Conservation (phyloP, 1,140 invertebrate genomes). For the Bombus fervidus region DNA sequence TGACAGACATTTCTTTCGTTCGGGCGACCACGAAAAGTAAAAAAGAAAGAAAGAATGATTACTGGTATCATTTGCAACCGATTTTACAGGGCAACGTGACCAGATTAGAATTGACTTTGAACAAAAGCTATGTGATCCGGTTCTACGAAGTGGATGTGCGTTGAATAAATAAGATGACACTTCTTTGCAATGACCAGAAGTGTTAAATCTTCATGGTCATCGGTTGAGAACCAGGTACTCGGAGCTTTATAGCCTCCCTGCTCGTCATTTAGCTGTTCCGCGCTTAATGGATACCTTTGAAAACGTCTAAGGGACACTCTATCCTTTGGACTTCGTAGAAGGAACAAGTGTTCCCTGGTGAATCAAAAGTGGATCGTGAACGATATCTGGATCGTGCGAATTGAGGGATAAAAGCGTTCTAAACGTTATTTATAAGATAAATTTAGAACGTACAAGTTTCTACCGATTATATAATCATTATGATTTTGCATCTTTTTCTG, state of each 20-base stretch:
- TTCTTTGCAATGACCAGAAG: background rate
- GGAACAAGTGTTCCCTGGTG: too few species aligned
- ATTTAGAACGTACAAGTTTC: too few species aligned
- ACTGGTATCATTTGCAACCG: background rate
- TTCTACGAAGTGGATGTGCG: background rate
- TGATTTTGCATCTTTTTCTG: too few species aligned
- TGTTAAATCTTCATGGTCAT: slow-evolving; percentile 28
- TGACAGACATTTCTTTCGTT: background rate
- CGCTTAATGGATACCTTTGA: background rate
- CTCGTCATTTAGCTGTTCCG: background rate
- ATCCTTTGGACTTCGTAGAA: background rate
- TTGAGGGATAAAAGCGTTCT: background rate
- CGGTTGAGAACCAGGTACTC: background rate
- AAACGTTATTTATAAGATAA: background rate
- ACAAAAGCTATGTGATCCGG: too few species aligned
- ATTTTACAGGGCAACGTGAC: background rate
- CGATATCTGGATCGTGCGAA: background rate
- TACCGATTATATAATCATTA: too few species aligned
- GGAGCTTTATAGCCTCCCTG: background rate
- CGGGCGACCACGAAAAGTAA: background rate
- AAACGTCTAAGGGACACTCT: background rate
- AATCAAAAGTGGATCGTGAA: background rate
- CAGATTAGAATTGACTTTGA: background rate
- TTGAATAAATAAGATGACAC: slow-evolving; percentile 21
- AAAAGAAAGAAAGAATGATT: background rate